Conservation (phyloP, 2,888 invertebrate genomes). For the Macrosoma leucophasiata region DNA sequence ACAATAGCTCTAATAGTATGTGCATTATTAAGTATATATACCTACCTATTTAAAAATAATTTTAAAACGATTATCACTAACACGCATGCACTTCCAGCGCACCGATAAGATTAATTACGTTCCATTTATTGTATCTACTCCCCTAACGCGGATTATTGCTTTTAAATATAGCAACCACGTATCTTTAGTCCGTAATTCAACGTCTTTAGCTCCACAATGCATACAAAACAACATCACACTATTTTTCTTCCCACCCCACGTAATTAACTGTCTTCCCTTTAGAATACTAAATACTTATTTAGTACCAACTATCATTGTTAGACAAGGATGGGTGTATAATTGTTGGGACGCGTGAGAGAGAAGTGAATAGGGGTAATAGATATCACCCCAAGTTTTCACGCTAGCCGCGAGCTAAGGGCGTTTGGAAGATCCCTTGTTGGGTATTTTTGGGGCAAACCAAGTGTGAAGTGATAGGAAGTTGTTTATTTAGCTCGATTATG, state of each 20-base stretch:
- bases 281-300: constrained; percentile 75
- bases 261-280: constrained; percentile 70
- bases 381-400: constrained; percentile 56
- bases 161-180: no score
- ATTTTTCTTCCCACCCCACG: constrained; percentile 66
- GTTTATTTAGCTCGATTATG: constrained; percentile 38
- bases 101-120: no score
- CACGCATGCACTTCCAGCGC: no score
- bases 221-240: no score
- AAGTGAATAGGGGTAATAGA: constrained; percentile 36
- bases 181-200: no score
- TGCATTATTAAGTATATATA: no score
- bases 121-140: no score
- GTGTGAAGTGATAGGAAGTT: constrained; percentile 59
- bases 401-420: constrained; percentile 45
- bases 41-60: no score
- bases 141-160: no score
- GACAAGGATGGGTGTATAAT: constrained; percentile 32
- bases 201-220: no score
- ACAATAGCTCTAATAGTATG: no score
- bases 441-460: constrained; percentile 47
- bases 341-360: constrained; percentile 35
- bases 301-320: constrained; percentile 52
- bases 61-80: no score
- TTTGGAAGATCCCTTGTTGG: constrained; percentile 37